These are phyloP conservation scores for Ceriagrion tenellum DNA, from an alignment of 2,888 invertebrate species.

Conservation along the genomic window DNA sequence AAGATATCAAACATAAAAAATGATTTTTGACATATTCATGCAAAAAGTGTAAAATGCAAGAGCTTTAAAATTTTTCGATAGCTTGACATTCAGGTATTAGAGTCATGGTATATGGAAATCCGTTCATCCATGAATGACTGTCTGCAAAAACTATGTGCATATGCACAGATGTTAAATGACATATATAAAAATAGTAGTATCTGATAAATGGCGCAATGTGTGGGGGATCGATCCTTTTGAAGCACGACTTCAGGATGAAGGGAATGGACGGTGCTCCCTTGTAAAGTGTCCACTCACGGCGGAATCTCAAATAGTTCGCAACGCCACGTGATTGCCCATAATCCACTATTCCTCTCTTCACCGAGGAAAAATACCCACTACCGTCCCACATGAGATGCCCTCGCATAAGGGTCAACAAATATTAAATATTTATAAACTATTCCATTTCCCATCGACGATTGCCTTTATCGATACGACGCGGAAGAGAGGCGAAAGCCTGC, in stretches of 20 bases:
- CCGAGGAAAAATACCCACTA: not conserved
- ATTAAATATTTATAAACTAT: constrained; percentile 53
- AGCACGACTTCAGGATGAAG: not conserved
- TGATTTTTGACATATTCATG: too few relatives aligned
- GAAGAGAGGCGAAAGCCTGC: not conserved
- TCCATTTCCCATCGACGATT: constrained; percentile 13
- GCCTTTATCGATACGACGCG: constrained; percentile 31
- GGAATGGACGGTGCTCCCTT: not conserved
- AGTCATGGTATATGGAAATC: too few relatives aligned
- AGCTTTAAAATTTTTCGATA: too few relatives aligned
- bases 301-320: not conserved
- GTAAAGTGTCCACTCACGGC: not conserved
- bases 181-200: too few relatives aligned
- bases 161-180: too few relatives aligned
- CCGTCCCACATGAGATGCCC: not conserved
- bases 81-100: too few relatives aligned
- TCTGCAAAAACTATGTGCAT: too few relatives aligned
- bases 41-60: too few relatives aligned
- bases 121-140: too few relatives aligned
- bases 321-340: not conserved
- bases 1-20: too few relatives aligned
- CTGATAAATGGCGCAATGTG: not conserved
- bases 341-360: not conserved
- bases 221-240: not conserved
- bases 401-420: not conserved